A percentile compares a stretch with the other conserved stretches of the same genome.
Conservation (phyloP, 2,888 invertebrate species). For the Oithona nana region DNA sequence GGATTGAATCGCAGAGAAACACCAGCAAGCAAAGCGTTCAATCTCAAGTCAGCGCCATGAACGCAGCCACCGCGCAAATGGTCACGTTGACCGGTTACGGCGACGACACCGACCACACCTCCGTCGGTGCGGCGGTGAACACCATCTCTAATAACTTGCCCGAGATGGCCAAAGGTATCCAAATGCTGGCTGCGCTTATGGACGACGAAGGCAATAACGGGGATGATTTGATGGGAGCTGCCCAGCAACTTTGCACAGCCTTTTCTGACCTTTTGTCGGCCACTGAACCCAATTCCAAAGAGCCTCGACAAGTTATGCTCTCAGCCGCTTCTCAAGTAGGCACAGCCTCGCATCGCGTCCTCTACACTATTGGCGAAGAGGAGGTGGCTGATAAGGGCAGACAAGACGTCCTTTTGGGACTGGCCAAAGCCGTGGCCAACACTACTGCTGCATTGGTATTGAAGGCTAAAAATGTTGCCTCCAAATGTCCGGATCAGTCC, state of each 20-base stretch:
- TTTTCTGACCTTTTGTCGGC: conserved; percentile 85
- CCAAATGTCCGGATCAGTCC: conserved; percentile 55
- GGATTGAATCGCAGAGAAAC: conserved; percentile 84
- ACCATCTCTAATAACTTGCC: conserved; percentile 91
- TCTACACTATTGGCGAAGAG: conserved; percentile 79
- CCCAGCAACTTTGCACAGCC: conserved; percentile 72
- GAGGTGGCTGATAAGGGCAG: conserved; percentile 42
- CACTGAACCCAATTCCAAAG: conserved; percentile 81
- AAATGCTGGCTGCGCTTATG: conserved; percentile 84
- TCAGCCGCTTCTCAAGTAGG: conserved; percentile 91
- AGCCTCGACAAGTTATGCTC: conserved; percentile 77
- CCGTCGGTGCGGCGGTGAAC: conserved; percentile 88
- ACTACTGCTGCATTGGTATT: conserved; percentile 89
- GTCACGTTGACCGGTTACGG: conserved; percentile 30
- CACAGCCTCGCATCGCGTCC: conserved; percentile 81
- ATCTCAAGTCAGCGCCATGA: conserved; percentile 95
- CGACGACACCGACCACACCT: conserved; percentile 40
- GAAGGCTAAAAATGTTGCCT: conserved; percentile 88
- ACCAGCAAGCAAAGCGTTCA: conserved; percentile 89
- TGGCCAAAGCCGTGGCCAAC: conserved; percentile 94
- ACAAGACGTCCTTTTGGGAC: conserved; percentile 64
- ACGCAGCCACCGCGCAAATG: conserved; percentile 94
- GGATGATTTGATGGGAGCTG: conserved; percentile 71
- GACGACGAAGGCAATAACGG: conserved; percentile 58
- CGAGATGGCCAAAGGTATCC: conserved; percentile 77